Base-by-base conservation (phyloP, 2,888 invertebrate species). In the Dicyrtoma fusca region DNA sequence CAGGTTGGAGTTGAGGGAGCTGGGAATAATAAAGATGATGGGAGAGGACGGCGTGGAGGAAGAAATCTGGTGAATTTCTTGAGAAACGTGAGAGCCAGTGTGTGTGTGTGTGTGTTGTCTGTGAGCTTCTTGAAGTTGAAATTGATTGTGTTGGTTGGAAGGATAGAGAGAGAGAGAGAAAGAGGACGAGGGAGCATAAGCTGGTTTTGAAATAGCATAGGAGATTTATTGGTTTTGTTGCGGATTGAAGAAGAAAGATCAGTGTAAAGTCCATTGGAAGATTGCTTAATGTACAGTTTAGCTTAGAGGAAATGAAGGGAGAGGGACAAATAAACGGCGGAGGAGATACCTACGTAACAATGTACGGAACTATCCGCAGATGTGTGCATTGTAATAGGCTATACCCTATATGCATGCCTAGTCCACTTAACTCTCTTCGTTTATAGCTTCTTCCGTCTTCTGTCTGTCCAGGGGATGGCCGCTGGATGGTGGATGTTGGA, bases 161-260 rank as follows among this genome's bases (percentile, higher is more conserved):
- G 25, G 25, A 59, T 44, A 44, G 45, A 44, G 13, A 13, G 13
- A 8, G 45, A 8, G 8, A 13, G 49, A 49, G 49, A 14, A 49
- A 14, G 49, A 49, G 49, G 13, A 49, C 5, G 61, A n/a, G 26
- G 26, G 10, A 25, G 61, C n/a, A n/a, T 17, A 61, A 61, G n/a
- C 19, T 61, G 17, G 61, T 51, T 65, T 65, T 19, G 47, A 64
- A 51, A 47, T 63, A 47, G 14, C 23, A 64, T 25, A 21, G 47
- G 64, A 64, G 64, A 64, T 64, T 64, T 64, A 64, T 65, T 65
- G 65, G 65, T n/a, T 26, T 49, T 49, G 11, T 42, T n/a, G 44
- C 23, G 13, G 26, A 34, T 26, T 13, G 26, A 23, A 51, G 51
- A 45, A 45, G 62, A 21, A 51, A 65, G 65, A 51, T 65, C 26